Evolutionary conservation across 2,797 vertebrate species (phyloP), one percentile per base, ranked within the genome.

Genomic region (Alfaro cultratus): DNA sequence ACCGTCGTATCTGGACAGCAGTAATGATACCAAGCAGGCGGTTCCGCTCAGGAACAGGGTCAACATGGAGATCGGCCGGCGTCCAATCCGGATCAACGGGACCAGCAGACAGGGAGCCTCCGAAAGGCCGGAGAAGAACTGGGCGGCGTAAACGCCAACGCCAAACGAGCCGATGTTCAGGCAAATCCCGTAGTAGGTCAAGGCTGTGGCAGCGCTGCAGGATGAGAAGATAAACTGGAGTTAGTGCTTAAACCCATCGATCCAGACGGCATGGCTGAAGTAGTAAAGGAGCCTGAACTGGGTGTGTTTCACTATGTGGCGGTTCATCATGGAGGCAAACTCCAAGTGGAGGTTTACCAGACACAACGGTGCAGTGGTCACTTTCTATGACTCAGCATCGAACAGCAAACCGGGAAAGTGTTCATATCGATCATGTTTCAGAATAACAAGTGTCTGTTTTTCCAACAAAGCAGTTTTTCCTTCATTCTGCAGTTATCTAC

Each of bases 41-140:
- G 71, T 74, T 0, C 95, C 93, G 0, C 95, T 96, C 73, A 95
- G 91, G 76, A 94, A 87, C 83, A 96, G 90, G 2, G 93, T 87
- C 0, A 94, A 83, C 88, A 95, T 92, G 87, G 86, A 94, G 79
- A 93, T 85, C 0, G 89, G 88, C 4, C 95, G 95, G 0, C 95
- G 93, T 0, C 95, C 95, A 31, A 92, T 86, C 0, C 89, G 87
- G 2, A 81, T 51, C 91, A 96, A 31, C 0, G 95, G 95, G 39
- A 96, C 84, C 0, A 95, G 90, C 73, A 96, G 79, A 29, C 93
- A 93, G 23, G 95, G 95, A 0, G 87, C 73, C 73, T 96, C 95
- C 0, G 95, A 93, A 5, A 96, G 88, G 47, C 95, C 95, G 0
- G 95, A 95, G 91, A 96, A 95, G 87, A 96, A 96, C 92, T 95